phyloP scores from a whole-genome alignment of 1,140 invertebrate species.

The Nomia melanderi region DNA sequence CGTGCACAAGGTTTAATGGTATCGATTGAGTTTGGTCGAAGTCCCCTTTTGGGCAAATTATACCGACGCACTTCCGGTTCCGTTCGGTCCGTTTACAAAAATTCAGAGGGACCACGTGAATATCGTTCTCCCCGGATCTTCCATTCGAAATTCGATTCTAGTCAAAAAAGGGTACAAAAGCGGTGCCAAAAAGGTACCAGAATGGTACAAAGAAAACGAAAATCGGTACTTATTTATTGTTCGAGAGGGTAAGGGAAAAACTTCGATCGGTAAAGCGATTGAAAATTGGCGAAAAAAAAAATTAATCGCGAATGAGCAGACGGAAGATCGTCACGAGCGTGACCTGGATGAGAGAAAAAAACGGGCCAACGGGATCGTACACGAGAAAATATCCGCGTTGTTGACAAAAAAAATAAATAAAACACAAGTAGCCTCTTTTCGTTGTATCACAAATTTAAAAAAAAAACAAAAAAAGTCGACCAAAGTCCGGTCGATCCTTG shows the following conservation, averaged over 20 bases:
- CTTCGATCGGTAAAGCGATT: constrained; percentile 16
- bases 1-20: constrained; percentile 71
- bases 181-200: constrained; percentile 37
- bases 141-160: constrained; percentile 80
- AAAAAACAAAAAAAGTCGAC: constrained; percentile 52
- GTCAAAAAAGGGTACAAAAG: constrained; percentile 80
- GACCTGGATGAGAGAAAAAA: not conserved
- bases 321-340: constrained; percentile 27
- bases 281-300: constrained; percentile 12
- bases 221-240: constrained; percentile 79
- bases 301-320: not conserved
- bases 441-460: constrained; percentile 72
- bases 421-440: constrained; percentile 79
- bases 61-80: constrained; percentile 78
- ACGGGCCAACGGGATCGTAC: constrained; percentile 66
- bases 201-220: constrained; percentile 38
- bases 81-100: constrained; percentile 49
- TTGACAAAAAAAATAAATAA: constrained; percentile 77
- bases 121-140: constrained; percentile 26
- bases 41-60: constrained; percentile 81
- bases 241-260: constrained; percentile 32
- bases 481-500: constrained; percentile 74
- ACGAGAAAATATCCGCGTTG: constrained; percentile 78
- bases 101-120: not conserved
- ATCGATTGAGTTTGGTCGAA: constrained; percentile 80